Conservation (phyloP, 2,113 vertebrate genomes). For the Phalacrocorax aristotelis region DNA sequence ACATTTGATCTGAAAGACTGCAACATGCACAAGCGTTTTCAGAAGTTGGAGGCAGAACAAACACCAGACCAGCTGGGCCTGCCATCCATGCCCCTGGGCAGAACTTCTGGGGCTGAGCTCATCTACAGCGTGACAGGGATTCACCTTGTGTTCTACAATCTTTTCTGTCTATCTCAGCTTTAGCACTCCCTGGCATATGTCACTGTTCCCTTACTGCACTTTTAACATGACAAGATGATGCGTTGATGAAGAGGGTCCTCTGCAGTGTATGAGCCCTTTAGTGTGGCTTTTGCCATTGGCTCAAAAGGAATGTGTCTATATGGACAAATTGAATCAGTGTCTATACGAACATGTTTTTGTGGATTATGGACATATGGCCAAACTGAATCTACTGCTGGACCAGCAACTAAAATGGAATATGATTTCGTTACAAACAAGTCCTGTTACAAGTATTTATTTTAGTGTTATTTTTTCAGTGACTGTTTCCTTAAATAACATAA, state of each 20-base stretch:
- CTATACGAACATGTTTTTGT: rapidly evolving
- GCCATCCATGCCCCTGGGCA: neutral
- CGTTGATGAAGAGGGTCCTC: neutral
- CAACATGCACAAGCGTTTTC: neutral
- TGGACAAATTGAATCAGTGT: neutral
- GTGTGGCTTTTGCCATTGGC: neutral
- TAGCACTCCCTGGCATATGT: neutral
- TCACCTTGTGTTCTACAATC: rapidly evolving
- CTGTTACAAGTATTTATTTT: neutral
- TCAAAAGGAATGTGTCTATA: neutral
- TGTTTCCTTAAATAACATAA: neutral
- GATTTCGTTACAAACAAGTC: neutral
- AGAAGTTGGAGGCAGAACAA: neutral
- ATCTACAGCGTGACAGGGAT: rapidly evolving
- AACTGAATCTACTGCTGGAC: neutral
- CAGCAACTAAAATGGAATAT: neutral
- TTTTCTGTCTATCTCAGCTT: neutral
- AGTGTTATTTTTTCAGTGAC: neutral
- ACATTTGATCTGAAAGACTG: neutral
- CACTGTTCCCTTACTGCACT: rapidly evolving
- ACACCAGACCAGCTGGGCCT: neutral
- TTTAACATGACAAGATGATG: neutral
- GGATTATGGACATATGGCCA: neutral
- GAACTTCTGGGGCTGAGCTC: neutral
- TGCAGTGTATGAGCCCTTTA: rapidly evolving